Base-by-base conservation (phyloP, 2,797 vertebrate species). In the Diplodus sargus region DNA sequence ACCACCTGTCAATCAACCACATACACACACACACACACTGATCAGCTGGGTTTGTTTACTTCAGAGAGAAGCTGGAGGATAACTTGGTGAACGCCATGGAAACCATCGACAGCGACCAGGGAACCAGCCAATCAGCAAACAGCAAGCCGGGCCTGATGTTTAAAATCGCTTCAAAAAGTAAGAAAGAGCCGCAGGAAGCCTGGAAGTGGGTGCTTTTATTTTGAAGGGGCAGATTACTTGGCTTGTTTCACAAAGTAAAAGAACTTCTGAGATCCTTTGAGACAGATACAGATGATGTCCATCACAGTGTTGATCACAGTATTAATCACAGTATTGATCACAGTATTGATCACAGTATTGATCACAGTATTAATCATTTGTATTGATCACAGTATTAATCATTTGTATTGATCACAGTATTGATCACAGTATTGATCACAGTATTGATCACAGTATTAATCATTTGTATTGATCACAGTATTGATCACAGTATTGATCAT, bases 121-220 rank as follows among this genome's bases (percentile, higher is more conserved):
- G 86, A 25, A 66, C 80, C 0, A 81, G 88, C 5, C 94, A 94
- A 73, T 77, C 93, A 17, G 52, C 13, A 0, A 90, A 81, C 86
- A 65, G 71, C 52, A 91, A 86, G 53, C 85, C 92, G 0, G 82
- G 92, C 1, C 80, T 98, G 34, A 89, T 96, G 93, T 98, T 98
- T 81, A 96, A 95, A 91, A 98, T 99, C 25, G 95, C 97, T 25
- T 97, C 97, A 23, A 97, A 96, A 94, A 92, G 97, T 99, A 89
- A 95, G 96, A 77, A 12, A 30, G 17, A 17, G 47, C 43, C 10
- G 52, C 52, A 45, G 52, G 52, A 34, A 28, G 51, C 45, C 22
- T 7, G 5, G 39, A 15, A 51, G 28, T 16, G 3, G 16, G 65
- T 15, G 48, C 58, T 70, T 70, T 48, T 45, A 45, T 45, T 45